Percentiles rank a stretch among this genome's conserved stretches.
Evolutionary conservation across 2,797 vertebrate genomes (phyloP).

Genomic region (Tympanoctomys barrerae): DNA sequence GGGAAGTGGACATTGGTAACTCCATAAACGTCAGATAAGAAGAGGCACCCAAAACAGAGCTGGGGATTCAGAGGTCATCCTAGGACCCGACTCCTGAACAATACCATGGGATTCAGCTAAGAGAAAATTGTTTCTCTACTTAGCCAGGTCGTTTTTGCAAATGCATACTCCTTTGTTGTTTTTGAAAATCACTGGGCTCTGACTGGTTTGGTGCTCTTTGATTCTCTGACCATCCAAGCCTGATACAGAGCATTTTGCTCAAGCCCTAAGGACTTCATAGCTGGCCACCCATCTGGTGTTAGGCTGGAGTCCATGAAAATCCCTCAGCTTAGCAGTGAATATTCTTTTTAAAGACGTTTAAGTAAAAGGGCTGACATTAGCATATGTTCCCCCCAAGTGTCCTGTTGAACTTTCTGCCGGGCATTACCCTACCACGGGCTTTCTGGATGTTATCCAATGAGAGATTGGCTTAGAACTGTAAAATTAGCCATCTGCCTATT

Average conservation of each 20-base stretch:
- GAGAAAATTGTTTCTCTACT: constrained; percentile 81
- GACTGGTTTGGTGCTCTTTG: constrained; percentile 91
- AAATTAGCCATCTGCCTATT: constrained; percentile 90
- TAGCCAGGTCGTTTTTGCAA: constrained; percentile 86
- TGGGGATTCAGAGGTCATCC: constrained; percentile 13
- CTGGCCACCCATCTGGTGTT: constrained; percentile 96
- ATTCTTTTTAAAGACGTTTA: constrained; percentile 91
- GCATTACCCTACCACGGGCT: constrained; percentile 86
- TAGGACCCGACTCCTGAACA: constrained; percentile 59
- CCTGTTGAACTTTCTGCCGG: constrained; percentile 88
- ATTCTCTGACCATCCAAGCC: constrained; percentile 90
- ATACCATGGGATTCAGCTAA: constrained; percentile 76
- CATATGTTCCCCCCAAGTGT: constrained; percentile 89
- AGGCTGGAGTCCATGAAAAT: constrained; percentile 95
- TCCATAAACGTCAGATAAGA: background rate
- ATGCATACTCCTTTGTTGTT: constrained; percentile 89
- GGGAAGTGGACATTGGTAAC: background rate
- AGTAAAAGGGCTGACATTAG: constrained; percentile 91
- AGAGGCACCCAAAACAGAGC: constrained; percentile 1
- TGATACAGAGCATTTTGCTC: constrained; percentile 88
- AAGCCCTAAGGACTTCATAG: constrained; percentile 92
- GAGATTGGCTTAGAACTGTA: constrained; percentile 89
- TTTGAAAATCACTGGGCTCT: constrained; percentile 91
- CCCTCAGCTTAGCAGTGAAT: constrained; percentile 93
- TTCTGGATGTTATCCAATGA: constrained; percentile 87